Percentiles rank a stretch among this genome's conserved stretches.
Evolutionary conservation across 2,113 vertebrate genomes (phyloP).

Genomic region (Plecturocebus donacophilus): DNA sequence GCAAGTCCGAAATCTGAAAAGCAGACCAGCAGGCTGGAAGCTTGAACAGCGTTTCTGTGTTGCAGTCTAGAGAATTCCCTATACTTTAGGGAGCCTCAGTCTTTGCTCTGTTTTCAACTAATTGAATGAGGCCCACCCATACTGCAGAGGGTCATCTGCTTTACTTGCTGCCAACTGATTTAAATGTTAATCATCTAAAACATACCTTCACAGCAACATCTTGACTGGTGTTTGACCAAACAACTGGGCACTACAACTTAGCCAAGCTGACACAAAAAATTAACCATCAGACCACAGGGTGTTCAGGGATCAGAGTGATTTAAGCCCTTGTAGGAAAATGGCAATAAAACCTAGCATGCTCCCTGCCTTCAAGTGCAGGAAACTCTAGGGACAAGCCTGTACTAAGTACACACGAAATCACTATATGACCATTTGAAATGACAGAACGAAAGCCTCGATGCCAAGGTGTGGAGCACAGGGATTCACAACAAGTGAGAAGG

Average conservation of each 20-base stretch:
- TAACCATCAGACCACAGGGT: too few species aligned
- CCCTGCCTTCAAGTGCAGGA: background rate
- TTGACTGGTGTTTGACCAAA: background rate
- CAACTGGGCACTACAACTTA: background rate
- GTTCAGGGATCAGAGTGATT: background rate
- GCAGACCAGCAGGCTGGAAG: background rate
- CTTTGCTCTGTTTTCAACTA: background rate
- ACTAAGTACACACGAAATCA: background rate
- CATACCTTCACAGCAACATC: background rate
- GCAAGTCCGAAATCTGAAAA: background rate
- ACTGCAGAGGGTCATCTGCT: background rate
- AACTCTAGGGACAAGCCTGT: background rate
- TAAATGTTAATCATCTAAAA: background rate
- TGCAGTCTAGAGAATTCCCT: background rate
- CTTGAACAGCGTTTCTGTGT: background rate
- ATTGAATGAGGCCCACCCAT: background rate
- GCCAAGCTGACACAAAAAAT: background rate
- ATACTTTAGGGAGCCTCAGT: background rate
- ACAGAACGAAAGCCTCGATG: background rate
- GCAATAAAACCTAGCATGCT: background rate
- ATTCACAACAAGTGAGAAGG: background rate
- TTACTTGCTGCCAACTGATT: background rate
- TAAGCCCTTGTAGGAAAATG: background rate
- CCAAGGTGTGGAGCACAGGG: too few species aligned
- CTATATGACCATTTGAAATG: background rate